Evolutionary conservation across 2,888 invertebrate species (phyloP), one percentile per base, ranked within the genome.

Genomic region (Ophion costatus): DNA sequence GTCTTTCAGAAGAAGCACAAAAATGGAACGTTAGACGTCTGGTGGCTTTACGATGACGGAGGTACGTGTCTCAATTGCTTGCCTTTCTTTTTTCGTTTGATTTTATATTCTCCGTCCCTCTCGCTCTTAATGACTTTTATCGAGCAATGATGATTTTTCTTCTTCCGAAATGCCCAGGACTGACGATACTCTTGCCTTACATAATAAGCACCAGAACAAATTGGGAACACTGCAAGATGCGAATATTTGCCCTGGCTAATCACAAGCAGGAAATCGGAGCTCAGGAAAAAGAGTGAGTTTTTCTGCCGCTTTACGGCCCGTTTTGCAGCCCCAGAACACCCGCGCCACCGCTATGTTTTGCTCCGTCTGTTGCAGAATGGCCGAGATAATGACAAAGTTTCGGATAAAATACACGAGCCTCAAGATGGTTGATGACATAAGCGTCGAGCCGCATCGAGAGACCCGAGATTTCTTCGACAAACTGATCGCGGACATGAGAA

Each of bases 1-100:
- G 94, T 97, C 86, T 98, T 98, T 93, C 96, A 96, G 86, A 95
- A 95, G 86, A 98, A 97, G 91, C 96, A 98, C 94, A 96, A 96
- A 79, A 95, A 96, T 85, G 98, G 98, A 14, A 96, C 96, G 0
- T 96, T 98, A 64, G 98, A 98, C 94, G 98, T 98, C 67, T 98
- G 98, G 98, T 99, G 99, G 99, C 94, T 99, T 89, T 99, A 98
- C 93, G 99, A 99, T 93, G 98, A 98, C 93, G 97, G 97, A 91
- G 97, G 97, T 92, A 89, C 91, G 84, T 29, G 29, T 4, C 29
- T 29, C 29, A 29, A 29, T 29, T 4, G 29, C 29, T 29, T 29
- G 29, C 29, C 4, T 4, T 29, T 29, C 29, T 0, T 29, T 29
- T 29, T 29, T 29, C 4, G 87, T 29, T 29, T 29, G 87, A 74